Percentiles rank a stretch among this genome's conserved stretches.
Conservation (phyloP, 2,113 vertebrate species). For the Calyptommatus sinebrachiatus region DNA sequence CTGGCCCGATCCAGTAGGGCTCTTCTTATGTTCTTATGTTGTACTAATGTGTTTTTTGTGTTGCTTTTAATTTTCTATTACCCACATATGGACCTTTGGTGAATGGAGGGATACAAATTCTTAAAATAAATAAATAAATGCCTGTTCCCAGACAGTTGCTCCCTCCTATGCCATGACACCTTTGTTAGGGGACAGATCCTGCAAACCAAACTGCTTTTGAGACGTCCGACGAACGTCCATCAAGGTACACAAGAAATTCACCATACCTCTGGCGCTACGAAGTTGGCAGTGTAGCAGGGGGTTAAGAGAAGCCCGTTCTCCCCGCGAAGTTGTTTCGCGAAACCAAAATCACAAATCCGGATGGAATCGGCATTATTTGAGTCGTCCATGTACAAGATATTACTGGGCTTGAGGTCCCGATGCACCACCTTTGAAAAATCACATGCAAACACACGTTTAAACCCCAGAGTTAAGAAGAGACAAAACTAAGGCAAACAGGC, state of each 20-base stretch:
- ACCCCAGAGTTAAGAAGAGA: background rate
- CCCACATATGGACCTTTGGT: too few species aligned
- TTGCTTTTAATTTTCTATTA: too few species aligned
- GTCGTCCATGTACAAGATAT: conserved; percentile 96
- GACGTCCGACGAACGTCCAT: background rate
- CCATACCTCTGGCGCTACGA: conserved; percentile 94
- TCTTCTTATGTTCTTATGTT: too few species aligned
- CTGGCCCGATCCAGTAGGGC: too few species aligned
- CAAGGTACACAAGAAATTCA: conserved; percentile 1
- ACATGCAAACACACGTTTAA: background rate
- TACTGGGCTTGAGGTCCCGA: conserved; percentile 96
- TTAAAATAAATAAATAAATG: too few species aligned
- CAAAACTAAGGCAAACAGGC: too few species aligned
- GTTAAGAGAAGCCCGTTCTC: conserved; percentile 94
- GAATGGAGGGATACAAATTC: too few species aligned
- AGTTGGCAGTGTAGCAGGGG: conserved; percentile 96
- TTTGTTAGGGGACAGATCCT: background rate
- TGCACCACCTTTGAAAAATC: conserved; percentile 86
- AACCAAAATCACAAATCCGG: conserved; percentile 96
- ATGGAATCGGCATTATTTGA: conserved; percentile 96
- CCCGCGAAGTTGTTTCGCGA: conserved; percentile 93
- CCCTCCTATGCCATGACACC: background rate
- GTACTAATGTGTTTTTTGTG: too few species aligned
- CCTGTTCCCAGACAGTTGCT: too few species aligned
- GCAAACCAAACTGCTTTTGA: background rate